phyloP scores from a whole-genome alignment of 1,140 invertebrate species.

The Pogonognathellus flavescens region DNA sequence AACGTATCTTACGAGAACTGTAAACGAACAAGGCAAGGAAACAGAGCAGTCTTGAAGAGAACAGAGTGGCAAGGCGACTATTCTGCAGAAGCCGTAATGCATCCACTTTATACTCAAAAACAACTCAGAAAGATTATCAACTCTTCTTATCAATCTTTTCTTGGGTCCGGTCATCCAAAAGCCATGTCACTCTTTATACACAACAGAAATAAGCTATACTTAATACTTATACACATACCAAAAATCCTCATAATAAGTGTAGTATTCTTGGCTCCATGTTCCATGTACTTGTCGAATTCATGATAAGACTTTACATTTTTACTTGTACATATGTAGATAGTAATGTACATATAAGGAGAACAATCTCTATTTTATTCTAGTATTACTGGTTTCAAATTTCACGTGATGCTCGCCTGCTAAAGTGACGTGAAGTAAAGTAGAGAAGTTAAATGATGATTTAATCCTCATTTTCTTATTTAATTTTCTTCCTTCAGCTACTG shows the following conservation, averaged over 20 bases:
- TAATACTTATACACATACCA: not conserved
- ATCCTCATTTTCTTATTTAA: too few species aligned
- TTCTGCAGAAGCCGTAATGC: not conserved
- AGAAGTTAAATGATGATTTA: too few species aligned
- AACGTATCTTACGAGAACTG: too few species aligned
- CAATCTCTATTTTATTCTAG: too few species aligned
- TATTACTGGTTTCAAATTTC: too few species aligned
- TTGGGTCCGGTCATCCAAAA: not conserved
- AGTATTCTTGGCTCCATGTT: not conserved
- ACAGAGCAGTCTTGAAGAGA: constrained; percentile 14
- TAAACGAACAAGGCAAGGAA: not conserved
- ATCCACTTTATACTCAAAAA: constrained; percentile 25
- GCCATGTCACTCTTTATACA: not conserved
- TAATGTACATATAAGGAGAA: too few species aligned
- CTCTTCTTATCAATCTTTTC: not conserved
- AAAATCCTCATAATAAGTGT: not conserved
- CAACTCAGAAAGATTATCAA: constrained; percentile 9
- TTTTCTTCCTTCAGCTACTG: too few species aligned
- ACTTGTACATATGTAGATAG: too few species aligned
- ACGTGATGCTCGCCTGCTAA: too few species aligned
- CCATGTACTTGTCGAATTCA: not conserved
- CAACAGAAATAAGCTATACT: not conserved
- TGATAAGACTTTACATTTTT: not conserved
- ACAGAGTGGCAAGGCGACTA: constrained; percentile 16
- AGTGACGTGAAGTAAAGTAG: too few species aligned